phyloP scores from a whole-genome alignment of 2,797 vertebrate species.

The Nasua narica region DNA sequence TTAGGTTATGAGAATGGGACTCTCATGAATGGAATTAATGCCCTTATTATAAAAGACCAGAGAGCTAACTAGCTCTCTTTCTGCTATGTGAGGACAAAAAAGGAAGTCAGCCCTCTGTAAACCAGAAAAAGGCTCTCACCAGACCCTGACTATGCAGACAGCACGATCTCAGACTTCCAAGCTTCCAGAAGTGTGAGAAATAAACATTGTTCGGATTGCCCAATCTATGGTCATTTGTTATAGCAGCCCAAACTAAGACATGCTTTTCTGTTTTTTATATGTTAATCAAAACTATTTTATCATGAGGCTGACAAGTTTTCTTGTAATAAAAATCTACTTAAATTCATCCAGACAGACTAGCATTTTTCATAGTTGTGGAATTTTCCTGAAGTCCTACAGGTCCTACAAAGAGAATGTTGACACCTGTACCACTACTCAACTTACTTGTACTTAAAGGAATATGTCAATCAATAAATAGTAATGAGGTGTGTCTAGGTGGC shows the following conservation, averaged over 20 bases:
- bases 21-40: background rate
- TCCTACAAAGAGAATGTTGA: background rate
- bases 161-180: background rate
- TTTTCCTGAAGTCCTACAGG: background rate
- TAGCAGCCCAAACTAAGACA: background rate
- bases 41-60: background rate
- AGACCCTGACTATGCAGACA: background rate
- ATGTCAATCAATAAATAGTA: background rate
- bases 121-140: background rate
- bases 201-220: background rate
- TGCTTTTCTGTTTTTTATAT: background rate
- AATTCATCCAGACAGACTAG: background rate
- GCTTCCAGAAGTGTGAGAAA: background rate
- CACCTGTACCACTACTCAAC: background rate
- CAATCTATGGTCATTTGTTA: background rate
- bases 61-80: background rate
- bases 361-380: background rate
- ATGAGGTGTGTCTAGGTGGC: background rate
- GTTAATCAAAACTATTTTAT: constrained; percentile 8
- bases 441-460: background rate
- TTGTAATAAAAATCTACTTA: background rate
- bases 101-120: background rate
- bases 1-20: background rate
- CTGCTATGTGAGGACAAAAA: background rate
- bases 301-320: background rate